These are phyloP conservation scores for Odontesthes bonariensis DNA, from an alignment of 2,113 vertebrate genomes.

Conservation along the genomic window DNA sequence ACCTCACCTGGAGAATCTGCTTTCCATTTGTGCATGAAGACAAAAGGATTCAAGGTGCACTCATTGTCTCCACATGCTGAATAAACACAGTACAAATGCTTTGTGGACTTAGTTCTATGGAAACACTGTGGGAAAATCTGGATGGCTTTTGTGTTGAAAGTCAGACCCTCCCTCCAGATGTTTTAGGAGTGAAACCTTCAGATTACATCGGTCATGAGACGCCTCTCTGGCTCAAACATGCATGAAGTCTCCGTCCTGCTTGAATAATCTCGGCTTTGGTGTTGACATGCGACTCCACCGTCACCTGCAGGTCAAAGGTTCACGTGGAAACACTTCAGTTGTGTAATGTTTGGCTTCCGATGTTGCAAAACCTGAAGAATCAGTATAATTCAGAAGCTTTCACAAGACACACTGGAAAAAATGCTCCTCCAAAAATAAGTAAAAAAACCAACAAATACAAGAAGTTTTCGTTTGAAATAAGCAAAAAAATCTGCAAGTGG, in stretches of 20 bases:
- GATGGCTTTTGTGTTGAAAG: not conserved
- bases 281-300: not conserved
- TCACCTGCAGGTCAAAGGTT: not conserved
- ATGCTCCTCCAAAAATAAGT: no score
- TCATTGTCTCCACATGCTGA: not conserved
- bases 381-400: not conserved
- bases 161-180: no score
- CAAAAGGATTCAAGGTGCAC: not conserved
- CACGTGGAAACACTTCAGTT: no score
- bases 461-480: no score
- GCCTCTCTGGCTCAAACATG: no score
- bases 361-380: constrained; percentile 3
- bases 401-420: no score
- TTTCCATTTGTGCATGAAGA: constrained; percentile 19
- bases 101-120: not conserved
- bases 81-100: not conserved
- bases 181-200: no score
- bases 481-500: no score
- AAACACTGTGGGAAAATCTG: not conserved
- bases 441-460: no score
- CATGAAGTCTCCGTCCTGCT: not conserved
- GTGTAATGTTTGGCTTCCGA: constrained; percentile 27
- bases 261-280: not conserved
- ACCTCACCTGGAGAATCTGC: not conserved
- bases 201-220: not conserved